Conservation (phyloP, 2,113 vertebrate genomes). For the Eulemur rufifrons region DNA sequence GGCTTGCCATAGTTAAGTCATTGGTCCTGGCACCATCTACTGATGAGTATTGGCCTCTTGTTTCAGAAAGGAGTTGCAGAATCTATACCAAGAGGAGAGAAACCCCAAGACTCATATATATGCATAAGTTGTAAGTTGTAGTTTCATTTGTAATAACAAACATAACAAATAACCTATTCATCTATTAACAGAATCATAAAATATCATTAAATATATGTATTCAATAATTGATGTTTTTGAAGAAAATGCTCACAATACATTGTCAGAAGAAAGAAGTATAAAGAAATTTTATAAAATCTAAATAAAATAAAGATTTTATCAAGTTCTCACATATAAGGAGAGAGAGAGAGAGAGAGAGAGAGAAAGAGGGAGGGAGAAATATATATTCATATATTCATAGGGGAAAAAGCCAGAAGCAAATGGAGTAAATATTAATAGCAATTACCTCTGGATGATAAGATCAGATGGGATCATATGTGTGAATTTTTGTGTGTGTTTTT, state of each 20-base stretch:
- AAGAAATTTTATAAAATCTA: not conserved
- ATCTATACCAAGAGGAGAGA: not conserved
- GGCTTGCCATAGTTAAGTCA: no score
- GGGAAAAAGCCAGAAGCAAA: not conserved
- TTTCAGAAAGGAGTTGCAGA: not conserved
- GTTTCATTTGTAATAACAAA: not conserved
- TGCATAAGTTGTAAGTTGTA: not conserved
- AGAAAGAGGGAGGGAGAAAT: not conserved
- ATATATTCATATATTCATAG: not conserved
- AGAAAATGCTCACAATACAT: not conserved
- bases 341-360: not conserved
- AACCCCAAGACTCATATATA: not conserved
- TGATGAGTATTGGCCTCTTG: not conserved
- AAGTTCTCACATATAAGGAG: not conserved
- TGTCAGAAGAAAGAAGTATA: not conserved
- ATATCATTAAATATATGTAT: not conserved
- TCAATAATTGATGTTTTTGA: not conserved
- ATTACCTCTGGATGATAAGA: not conserved
- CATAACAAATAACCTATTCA: not conserved
- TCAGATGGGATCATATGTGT: not conserved
- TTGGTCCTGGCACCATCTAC: not conserved
- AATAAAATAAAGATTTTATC: not conserved
- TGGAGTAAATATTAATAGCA: not conserved
- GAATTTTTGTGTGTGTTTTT: not conserved
- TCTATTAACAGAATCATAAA: not conserved